Base-by-base conservation (phyloP, 2,888 invertebrate species). In the Trichogramma dendrolimi region DNA sequence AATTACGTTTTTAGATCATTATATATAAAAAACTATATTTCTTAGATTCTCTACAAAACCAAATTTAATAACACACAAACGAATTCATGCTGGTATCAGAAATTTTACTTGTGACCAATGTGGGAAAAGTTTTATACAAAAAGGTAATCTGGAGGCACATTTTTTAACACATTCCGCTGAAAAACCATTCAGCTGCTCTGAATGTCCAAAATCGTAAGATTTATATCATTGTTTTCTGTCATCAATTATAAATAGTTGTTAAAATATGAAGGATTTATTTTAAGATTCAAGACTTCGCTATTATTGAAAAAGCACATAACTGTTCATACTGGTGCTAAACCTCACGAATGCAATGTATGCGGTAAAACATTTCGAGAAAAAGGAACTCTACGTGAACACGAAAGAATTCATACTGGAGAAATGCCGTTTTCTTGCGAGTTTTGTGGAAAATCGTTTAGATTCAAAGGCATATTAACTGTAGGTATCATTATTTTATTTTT, bases 341-440 rank as follows among this genome's bases (percentile, higher is more conserved):
- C 85, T 1, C 85, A 85, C 71, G 82, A 83, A 70, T 86, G 86
- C 69, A 83, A 84, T 58, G 82, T 83, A 43, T 87, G 87, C 69
- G 85, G 85, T 1, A 77, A 84, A 67, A 81, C 82, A 55, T 87
- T 87, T 71, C 80, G 90, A 7, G 85, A 90, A 65, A 84, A 87
- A 58, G 87, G 89, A 48, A 89, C 90, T 14, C 78, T 91, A 58
- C 84, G 87, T 55, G 87, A 90, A 11, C 91, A 91, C 72, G 86
- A 86, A 72, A 84, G 90, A 42, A 87, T 89, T 10, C 91, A 91
- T 68, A 90, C 90, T 0, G 91, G 90, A 6, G 87, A 86, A 1
- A 88, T 89, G 88, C 91, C 91, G 1, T 88, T 87, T 68, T 83
- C 86, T 2, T 91, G 91, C 69, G 87, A 87, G 71, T 88, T 86